Percentiles rank a stretch among this genome's conserved stretches.
Conservation (phyloP, 2,888 invertebrate species). For the Campaea margaritaria region DNA sequence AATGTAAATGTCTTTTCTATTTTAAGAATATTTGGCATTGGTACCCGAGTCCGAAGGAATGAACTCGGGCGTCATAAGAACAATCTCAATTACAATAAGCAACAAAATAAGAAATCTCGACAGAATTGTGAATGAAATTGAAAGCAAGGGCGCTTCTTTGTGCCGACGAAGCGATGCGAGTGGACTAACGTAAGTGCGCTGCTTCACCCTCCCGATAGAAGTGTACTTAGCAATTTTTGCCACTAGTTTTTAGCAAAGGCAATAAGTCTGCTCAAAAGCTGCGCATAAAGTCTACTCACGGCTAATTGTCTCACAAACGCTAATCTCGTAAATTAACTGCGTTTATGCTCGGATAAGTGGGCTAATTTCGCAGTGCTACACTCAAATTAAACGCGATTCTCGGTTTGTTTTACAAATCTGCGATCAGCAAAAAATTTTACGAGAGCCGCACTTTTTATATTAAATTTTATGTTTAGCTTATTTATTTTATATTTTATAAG, state of each 20-base stretch:
- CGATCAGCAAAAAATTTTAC: constrained; percentile 27
- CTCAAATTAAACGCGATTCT: constrained; percentile 49
- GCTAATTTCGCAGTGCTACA: constrained; percentile 47
- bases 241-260: constrained; percentile 45
- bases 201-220: constrained; percentile 50
- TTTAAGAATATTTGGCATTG: background rate
- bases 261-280: constrained; percentile 51
- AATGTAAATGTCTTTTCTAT: constrained; percentile 9
- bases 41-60: constrained; percentile 1
- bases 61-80: constrained; percentile 23
- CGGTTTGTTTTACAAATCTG: constrained; percentile 37
- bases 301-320: constrained; percentile 57
- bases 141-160: constrained; percentile 51
- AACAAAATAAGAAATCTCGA: constrained; percentile 46
- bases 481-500: too few relatives aligned
- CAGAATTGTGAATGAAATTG: constrained; percentile 54
- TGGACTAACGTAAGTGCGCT: constrained; percentile 53
- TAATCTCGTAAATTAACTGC: constrained; percentile 61
- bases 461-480: background rate
- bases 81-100: constrained; percentile 47
- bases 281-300: constrained; percentile 58
- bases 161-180: constrained; percentile 38
- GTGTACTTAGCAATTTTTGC: constrained; percentile 51
- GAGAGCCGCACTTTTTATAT: constrained; percentile 2
- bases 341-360: constrained; percentile 53